Evolutionary conservation across 2,797 vertebrate species (phyloP).

Genomic region (Hirundo rustica): DNA sequence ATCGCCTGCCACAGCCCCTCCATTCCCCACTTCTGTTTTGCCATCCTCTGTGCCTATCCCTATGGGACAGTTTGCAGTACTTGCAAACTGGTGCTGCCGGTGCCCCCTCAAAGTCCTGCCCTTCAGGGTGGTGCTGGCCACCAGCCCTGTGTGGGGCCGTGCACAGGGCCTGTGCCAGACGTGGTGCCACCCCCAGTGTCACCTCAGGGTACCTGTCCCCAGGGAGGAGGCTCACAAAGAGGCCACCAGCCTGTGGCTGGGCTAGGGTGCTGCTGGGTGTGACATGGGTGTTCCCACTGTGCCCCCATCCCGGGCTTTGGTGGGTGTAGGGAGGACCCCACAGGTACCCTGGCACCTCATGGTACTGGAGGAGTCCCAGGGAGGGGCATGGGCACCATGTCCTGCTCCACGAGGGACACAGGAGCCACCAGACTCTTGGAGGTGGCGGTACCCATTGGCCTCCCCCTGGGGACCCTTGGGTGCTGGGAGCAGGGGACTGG

Average conservation of each 20-base stretch:
- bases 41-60: neutral
- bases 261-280: neutral
- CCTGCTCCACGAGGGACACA: neutral
- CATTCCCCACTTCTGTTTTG: accelerated
- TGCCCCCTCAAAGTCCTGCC: too few relatives aligned
- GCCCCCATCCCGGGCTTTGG: neutral
- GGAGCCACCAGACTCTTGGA: neutral
- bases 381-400: neutral
- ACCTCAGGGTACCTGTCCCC: neutral
- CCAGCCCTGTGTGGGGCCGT: neutral
- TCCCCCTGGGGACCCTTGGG: neutral
- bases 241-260: too few relatives aligned
- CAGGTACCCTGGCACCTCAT: neutral
- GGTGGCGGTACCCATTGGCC: neutral
- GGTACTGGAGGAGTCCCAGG: neutral
- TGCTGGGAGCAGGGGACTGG: neutral
- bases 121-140: neutral
- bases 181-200: neutral
- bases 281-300: neutral
- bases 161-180: accelerated
- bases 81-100: neutral
- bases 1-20: accelerated
- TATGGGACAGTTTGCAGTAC: neutral
- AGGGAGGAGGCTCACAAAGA: neutral
- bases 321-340: neutral